Base-by-base conservation (phyloP, 2,888 invertebrate species). In the Drosophila robusta region DNA sequence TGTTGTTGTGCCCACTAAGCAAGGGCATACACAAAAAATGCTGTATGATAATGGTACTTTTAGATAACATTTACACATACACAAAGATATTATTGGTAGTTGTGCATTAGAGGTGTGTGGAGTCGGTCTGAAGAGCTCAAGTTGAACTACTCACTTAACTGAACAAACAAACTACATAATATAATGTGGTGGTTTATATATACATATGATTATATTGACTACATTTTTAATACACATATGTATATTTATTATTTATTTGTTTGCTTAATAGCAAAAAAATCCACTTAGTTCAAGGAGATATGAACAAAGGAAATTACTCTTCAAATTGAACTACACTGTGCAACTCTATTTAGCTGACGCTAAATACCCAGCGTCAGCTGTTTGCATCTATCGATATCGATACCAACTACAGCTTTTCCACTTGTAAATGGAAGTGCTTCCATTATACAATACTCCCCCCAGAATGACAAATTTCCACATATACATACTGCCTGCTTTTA, bases 21-120 rank as follows among this genome's bases (percentile, higher is more conserved):
- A n/a, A 34, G 8, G 8, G 6, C 18, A 18, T 16, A 2, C 0
- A 14, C 8, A 16, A 46, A 11, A 4, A 3, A 4, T 16, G 1
- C 9, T 9, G 6, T 16, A n/a, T 5, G 9, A 3, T 12, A 44
- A 4, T 4, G 26, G 11, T 1, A 3, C 1, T 7, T n/a, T 1
- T 32, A 56, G 68, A 74, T 56, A 68, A 68, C 55, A 51, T 29
- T 54, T 46, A 16, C 8, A 47, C 18, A 26, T 8, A 26, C 11
- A 7, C 24, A n/a, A 7, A 29, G 14, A 29, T 29, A 29, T 0
- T 1, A 5, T 9, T 29, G 29, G 29, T 9, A 29, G 29, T 9
- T 9, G 9, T 26, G 24, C 6, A 24, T 34, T 0, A 18, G 2
- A 14, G 3, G 14, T 9, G n/a, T 4, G 4, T 26, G 4, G 34